Evolutionary conservation across 1,140 invertebrate species (phyloP).

Genomic region (Pantala flavescens): DNA sequence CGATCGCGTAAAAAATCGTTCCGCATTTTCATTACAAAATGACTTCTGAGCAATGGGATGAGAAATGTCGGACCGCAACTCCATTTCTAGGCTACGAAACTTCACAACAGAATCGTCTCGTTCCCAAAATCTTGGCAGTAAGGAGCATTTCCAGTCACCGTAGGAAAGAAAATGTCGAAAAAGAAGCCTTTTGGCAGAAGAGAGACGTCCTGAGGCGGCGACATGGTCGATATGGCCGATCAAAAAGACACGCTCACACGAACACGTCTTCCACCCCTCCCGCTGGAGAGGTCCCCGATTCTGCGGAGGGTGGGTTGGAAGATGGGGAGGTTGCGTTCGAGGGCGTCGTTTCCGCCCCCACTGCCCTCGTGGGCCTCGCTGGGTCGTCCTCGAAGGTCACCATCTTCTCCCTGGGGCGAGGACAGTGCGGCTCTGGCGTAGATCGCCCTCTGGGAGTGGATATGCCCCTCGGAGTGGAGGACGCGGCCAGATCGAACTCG

Average conservation of each 20-base stretch:
- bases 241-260: slow-evolving; percentile 36
- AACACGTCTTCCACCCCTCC: slow-evolving; percentile 43
- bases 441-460: slow-evolving; percentile 20
- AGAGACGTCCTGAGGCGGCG: background rate
- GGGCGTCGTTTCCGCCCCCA: slow-evolving; percentile 34
- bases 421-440: slow-evolving; percentile 19
- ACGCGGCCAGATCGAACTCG: slow-evolving; percentile 59
- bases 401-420: slow-evolving; percentile 51
- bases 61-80: too few species aligned
- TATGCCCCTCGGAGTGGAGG: slow-evolving; percentile 26
- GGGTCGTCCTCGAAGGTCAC: slow-evolving; percentile 69
- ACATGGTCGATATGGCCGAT: background rate
- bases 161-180: too few species aligned
- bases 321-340: slow-evolving; percentile 28
- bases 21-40: too few species aligned
- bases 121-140: too few species aligned
- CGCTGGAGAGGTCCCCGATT: background rate
- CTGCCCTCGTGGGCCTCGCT: slow-evolving; percentile 30
- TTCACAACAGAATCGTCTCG: too few species aligned
- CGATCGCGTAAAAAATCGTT: too few species aligned
- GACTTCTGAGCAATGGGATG: too few species aligned
- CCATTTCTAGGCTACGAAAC: too few species aligned
- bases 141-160: too few species aligned
- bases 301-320: background rate
- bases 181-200: background rate